phyloP scores from a whole-genome alignment of 2,797 vertebrate genomes.

The Sebastes cheni region DNA sequence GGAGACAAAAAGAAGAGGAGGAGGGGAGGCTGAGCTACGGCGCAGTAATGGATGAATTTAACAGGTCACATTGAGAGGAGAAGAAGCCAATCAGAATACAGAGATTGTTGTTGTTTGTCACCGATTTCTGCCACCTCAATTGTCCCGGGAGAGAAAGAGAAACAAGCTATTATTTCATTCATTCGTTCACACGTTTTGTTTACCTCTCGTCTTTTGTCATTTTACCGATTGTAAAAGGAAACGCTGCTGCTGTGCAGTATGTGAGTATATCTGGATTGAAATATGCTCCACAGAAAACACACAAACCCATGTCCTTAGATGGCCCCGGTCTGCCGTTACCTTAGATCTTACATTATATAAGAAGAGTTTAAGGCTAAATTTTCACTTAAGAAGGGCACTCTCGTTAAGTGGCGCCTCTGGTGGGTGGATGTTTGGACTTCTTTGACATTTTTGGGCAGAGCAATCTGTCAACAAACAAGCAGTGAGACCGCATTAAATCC shows the following conservation, averaged over 20 bases:
- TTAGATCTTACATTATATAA: not conserved
- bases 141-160: conserved; percentile 44
- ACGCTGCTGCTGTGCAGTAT: too few species aligned
- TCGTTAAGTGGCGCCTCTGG: conserved; percentile 14
- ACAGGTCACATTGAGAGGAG: conserved; percentile 66
- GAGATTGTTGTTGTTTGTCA: conserved; percentile 59
- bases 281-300: not conserved
- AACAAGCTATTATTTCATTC: conserved; percentile 36
- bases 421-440: not conserved
- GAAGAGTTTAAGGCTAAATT: conserved; percentile 11
- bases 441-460: not conserved
- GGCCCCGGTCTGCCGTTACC: not conserved
- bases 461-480: not conserved
- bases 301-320: not conserved
- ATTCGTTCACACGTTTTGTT: conserved; percentile 23
- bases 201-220: not conserved
- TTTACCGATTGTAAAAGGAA: not conserved
- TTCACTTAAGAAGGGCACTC: not conserved
- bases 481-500: not conserved
- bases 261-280: not conserved
- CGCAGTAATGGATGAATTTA: conserved; percentile 76
- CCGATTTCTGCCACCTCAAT: conserved; percentile 55
- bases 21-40: conserved; percentile 70
- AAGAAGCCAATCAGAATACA: conserved; percentile 53
- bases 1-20: conserved; percentile 7